Base-by-base conservation (phyloP, 2,797 vertebrate species). In the Benthosema pterotum region DNA sequence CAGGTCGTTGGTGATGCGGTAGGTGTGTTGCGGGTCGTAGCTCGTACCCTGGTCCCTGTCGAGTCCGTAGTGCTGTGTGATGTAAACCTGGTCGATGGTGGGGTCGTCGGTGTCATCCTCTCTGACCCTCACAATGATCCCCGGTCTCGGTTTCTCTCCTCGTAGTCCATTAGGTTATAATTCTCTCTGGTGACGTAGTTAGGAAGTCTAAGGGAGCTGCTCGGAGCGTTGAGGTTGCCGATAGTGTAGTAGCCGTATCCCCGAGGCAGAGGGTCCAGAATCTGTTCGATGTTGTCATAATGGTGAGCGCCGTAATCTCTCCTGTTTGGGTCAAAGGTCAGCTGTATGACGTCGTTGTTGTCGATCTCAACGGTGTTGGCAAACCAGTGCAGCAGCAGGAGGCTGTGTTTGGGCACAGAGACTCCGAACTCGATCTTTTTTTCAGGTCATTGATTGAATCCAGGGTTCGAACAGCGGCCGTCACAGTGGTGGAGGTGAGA, bases 361-460 rank as follows among this genome's bases (percentile, higher is more conserved):
- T 84, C 45, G 0, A 86, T 70, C 0, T 80, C 1, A 11, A 88
- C 12, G 2, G 0, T 16, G 57, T 78, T 82, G n/a, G 85, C 77
- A 63, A 89, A 88, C 89, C 87, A 90, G 67, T 88, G 52, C 25
- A 89, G 85, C 61, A 89, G 68, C 46, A 86, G 0, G 11, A 88
- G 76, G 62, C 67, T 82, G 75, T 88, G 78, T 1, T 14, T 65
- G 14, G 81, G 81, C 14, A 89, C 80, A 0, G 67, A 54, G 1
- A 11, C 2, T 0, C 58, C 85, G 22, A 84, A 87, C 61, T 69
- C 2, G 4, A 87, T 51, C 13, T 45, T 45, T n/a, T n/a, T 53
- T 80, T 87, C 5, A 91, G 71, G 15, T 68, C 75, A 0, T 54
- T 25, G 43, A 91, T 84, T 32, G 71, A 75, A 0, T 62, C 1